Percentiles rank a stretch among this genome's conserved stretches.
These are phyloP conservation scores for Equus przewalskii DNA, from an alignment of 2,113 vertebrate species.

Conservation along the genomic window DNA sequence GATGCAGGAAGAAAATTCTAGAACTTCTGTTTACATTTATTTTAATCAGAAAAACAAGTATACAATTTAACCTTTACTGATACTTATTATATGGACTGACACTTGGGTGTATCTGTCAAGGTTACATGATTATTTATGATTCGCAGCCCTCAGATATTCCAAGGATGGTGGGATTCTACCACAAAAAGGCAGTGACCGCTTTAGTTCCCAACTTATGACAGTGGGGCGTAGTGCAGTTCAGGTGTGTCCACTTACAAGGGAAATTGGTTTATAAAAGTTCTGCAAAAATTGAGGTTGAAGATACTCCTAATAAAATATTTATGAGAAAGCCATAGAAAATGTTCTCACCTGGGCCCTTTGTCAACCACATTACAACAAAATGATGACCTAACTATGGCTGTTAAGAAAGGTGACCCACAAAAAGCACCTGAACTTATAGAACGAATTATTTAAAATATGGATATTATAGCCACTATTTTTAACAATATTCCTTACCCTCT, in stretches of 20 bases:
- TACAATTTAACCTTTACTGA: not conserved
- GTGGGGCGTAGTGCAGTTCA: not conserved
- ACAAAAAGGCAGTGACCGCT: too few relatives aligned
- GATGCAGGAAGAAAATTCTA: not conserved
- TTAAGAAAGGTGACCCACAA: not conserved
- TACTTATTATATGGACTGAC: not conserved
- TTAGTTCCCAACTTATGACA: fast-evolving
- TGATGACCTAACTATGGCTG: not conserved
- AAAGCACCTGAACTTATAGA: not conserved
- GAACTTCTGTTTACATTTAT: too few relatives aligned
- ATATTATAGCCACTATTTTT: not conserved
- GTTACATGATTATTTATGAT: too few relatives aligned
- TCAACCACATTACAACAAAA: not conserved
- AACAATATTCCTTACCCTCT: not conserved
- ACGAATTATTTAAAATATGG: not conserved
- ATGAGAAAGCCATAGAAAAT: not conserved
- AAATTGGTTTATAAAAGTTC: not conserved
- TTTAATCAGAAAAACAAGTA: not conserved
- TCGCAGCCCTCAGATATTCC: too few relatives aligned
- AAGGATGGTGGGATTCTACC: not conserved
- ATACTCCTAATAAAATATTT: not conserved
- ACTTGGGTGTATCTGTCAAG: not conserved
- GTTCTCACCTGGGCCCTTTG: not conserved
- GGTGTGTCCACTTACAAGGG: fast-evolving
- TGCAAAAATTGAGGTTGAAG: not conserved